A percentile compares a stretch with the other conserved stretches of the same genome.
phyloP scores from a whole-genome alignment of 1,140 invertebrate genomes.

The Formica selysi region DNA sequence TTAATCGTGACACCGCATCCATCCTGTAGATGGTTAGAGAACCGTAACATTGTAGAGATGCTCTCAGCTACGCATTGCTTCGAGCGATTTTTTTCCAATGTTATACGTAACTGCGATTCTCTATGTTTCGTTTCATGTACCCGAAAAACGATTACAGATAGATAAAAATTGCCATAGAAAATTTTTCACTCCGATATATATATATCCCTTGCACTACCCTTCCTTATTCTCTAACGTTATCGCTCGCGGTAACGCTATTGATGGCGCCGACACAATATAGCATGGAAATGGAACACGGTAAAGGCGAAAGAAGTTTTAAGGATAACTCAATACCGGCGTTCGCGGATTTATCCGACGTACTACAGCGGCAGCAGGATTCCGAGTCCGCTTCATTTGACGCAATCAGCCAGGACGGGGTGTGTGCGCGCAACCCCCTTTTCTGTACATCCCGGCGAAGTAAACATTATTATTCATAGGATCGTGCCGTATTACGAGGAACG shows the following conservation, averaged over 20 bases:
- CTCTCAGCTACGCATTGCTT: not conserved
- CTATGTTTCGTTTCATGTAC: not conserved
- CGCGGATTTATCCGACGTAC: constrained; percentile 55
- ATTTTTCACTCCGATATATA: constrained; percentile 41
- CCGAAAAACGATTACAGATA: not conserved
- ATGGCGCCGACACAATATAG: not conserved
- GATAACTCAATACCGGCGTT: constrained; percentile 49
- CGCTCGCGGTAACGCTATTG: not conserved
- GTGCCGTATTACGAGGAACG: constrained; percentile 70
- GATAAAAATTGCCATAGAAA: constrained; percentile 12
- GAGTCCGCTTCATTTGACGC: constrained; percentile 69
- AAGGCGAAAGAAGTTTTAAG: constrained; percentile 49
- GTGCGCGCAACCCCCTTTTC: constrained; percentile 21
- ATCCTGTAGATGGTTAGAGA: not conserved
- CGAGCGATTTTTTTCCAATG: not conserved
- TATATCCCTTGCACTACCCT: not conserved
- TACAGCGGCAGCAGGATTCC: constrained; percentile 24
- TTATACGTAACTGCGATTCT: not conserved
- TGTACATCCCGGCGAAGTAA: constrained; percentile 25
- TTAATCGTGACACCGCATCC: constrained; percentile 67
- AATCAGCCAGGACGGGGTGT: constrained; percentile 63
- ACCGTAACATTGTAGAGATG: not conserved
- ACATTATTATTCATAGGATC: constrained; percentile 77
- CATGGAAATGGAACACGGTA: constrained; percentile 27
- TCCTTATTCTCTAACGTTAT: not conserved